These are phyloP conservation scores for Ophion slaviceki DNA, from an alignment of 2,888 invertebrate genomes.

Conservation along the genomic window DNA sequence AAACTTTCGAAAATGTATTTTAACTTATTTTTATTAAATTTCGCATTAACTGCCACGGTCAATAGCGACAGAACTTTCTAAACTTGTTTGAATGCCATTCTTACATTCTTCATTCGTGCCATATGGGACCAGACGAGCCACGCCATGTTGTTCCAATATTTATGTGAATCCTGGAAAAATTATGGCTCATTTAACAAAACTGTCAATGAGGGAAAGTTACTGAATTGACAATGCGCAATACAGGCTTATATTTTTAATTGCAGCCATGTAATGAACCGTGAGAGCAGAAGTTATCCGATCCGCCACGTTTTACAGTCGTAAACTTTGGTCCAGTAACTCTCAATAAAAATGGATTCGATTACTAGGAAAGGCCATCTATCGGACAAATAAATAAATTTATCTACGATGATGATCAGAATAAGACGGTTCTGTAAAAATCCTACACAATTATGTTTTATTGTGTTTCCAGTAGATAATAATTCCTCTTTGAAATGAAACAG, in stretches of 20 bases:
- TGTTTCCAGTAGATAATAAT: background rate
- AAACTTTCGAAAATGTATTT: background rate
- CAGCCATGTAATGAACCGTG: background rate
- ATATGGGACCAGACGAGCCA: background rate
- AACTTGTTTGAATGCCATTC: background rate
- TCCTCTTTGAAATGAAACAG: no score
- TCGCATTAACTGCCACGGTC: background rate
- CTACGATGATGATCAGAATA: background rate
- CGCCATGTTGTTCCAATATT: background rate
- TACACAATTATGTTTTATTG: background rate
- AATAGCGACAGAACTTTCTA: background rate
- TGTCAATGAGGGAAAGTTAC: background rate
- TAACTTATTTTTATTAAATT: background rate
- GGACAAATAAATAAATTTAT: background rate
- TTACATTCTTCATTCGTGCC: background rate
- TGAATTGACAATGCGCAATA: background rate
- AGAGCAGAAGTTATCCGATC: background rate
- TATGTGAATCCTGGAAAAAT: background rate
- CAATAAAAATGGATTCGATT: background rate
- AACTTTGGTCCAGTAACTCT: background rate
- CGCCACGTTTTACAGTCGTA: background rate
- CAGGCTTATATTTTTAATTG: background rate
- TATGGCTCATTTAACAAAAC: background rate
- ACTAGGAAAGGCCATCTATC: background rate
- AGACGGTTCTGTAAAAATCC: background rate